Conservation (phyloP, 1,140 invertebrate genomes). For the Drusus annulatus region DNA sequence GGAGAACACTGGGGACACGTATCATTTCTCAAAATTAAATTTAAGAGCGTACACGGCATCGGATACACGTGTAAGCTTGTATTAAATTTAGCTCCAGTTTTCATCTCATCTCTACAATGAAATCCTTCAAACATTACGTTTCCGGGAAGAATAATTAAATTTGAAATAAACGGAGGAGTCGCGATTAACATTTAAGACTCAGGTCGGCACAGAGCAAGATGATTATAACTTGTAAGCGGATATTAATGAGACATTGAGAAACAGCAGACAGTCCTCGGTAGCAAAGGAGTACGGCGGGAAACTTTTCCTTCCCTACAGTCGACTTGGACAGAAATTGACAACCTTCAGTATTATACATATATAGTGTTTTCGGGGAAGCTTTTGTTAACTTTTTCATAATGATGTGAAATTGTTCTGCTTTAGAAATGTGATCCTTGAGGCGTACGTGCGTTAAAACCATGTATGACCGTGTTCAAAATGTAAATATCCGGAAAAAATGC, state of each 20-base stretch:
- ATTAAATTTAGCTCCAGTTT: not conserved
- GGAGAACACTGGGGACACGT: no score
- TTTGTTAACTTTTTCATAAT: no score
- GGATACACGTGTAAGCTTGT: no score
- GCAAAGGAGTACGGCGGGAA: constrained; percentile 5
- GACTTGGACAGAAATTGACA: constrained; percentile 33
- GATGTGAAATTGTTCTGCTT: no score
- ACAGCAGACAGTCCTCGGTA: not conserved
- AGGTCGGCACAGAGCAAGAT: constrained; percentile 30
- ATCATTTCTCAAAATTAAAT: no score
- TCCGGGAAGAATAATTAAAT: constrained; percentile 39
- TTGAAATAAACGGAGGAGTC: constrained; percentile 38
- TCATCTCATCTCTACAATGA: not conserved
- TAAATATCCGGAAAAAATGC: no score
- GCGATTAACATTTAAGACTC: constrained; percentile 38
- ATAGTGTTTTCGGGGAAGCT: no score
- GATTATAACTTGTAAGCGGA: constrained; percentile 49
- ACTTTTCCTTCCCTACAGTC: constrained; percentile 29
- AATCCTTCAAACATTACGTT: no score
- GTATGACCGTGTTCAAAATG: no score
- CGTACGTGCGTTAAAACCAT: no score
- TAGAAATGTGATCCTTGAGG: no score
- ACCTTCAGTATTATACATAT: not conserved
- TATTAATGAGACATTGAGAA: constrained; percentile 48
- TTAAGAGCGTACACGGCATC: not conserved